Evolutionary conservation across 2,797 vertebrate genomes (phyloP).

Genomic region (Avahi laniger): DNA sequence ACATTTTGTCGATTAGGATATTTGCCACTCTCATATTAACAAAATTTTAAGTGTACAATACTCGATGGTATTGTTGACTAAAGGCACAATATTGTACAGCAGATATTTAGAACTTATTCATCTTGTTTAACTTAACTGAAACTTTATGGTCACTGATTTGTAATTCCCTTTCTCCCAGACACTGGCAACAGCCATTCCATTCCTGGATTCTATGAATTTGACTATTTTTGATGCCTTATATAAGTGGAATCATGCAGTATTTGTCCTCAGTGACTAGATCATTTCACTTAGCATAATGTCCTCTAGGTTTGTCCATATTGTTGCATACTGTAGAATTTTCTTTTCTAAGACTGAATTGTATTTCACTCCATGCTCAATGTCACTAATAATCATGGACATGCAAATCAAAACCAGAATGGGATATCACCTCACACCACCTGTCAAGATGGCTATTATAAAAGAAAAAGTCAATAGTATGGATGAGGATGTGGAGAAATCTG

Average conservation of each 20-base stretch:
- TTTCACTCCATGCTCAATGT: neutral
- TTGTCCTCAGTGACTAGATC: neutral
- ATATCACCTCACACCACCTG: neutral
- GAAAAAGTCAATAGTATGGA: neutral
- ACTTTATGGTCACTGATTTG: neutral
- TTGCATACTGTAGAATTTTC: too few species aligned
- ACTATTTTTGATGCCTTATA: neutral
- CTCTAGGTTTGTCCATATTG: neutral
- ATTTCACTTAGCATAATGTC: neutral
- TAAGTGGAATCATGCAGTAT: neutral
- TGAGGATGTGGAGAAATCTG: neutral
- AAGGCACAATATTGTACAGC: neutral
- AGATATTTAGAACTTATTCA: neutral
- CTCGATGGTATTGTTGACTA: neutral
- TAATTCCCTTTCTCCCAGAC: fast-evolving
- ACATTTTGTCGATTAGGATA: neutral
- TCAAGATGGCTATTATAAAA: neutral
- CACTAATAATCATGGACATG: neutral
- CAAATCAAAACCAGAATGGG: neutral
- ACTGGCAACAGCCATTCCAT: neutral
- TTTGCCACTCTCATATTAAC: neutral
- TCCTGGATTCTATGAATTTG: neutral
- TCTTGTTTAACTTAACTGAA: neutral
- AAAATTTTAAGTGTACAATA: neutral
- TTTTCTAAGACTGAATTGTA: neutral